Evolutionary conservation across 1,140 invertebrate genomes (phyloP).

Genomic region (Phymorhynchus buccinoides): DNA sequence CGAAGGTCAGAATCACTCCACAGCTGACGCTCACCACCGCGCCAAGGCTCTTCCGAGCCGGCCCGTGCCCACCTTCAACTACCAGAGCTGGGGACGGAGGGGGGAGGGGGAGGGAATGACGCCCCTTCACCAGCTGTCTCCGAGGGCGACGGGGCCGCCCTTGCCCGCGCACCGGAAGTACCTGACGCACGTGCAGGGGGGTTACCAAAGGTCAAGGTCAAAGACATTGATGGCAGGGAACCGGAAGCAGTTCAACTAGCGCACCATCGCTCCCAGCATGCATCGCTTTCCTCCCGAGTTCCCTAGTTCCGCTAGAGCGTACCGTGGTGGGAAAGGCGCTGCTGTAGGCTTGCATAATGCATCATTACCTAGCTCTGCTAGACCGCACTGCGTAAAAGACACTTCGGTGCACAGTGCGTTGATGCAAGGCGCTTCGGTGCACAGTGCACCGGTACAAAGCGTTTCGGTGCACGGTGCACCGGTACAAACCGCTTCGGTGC

Average conservation of each 20-base stretch:
- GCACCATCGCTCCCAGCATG: not conserved
- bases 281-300: not conserved
- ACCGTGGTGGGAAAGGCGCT: too few species aligned
- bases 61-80: not conserved
- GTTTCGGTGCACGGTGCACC: too few species aligned
- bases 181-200: not conserved
- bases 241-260: constrained; percentile 16
- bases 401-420: too few species aligned
- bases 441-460: not conserved
- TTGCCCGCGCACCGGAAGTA: not conserved
- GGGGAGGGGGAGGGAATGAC: not conserved
- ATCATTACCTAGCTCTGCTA: too few species aligned
- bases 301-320: not conserved
- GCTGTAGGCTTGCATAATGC: too few species aligned
- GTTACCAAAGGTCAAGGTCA: not conserved
- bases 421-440: too few species aligned
- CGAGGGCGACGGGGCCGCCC: not conserved
- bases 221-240: not conserved
- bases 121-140: not conserved
- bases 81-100: not conserved
- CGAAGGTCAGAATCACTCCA: not conserved
- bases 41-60: too few species aligned
- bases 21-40: not conserved
- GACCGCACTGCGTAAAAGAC: too few species aligned
- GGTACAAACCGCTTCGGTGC: not conserved